Base-by-base conservation (phyloP, 2,113 vertebrate species). In the Osmerus eperlanus region DNA sequence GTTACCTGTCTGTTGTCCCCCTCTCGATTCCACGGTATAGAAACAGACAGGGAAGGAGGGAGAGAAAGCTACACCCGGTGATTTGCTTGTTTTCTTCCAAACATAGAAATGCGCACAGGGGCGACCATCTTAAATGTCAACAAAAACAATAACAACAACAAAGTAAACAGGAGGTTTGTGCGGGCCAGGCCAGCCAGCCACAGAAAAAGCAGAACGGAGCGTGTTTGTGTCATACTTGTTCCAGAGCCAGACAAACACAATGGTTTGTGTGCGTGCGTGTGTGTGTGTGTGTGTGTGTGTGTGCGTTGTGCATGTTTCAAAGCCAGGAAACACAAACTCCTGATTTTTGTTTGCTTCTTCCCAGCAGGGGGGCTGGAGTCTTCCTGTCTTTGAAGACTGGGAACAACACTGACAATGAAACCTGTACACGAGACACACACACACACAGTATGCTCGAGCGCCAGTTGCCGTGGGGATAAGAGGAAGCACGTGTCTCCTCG, bases 91-190 rank as follows among this genome's bases (percentile, higher is more conserved):
- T 59, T 16, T 53, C 16, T 56, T 23, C 6, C 60, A 15, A 59
- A 18, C 32, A 2, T 21, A 14, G 60, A 11, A 36, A 7, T 64
- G 21, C 16, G 14, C 21, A n/a, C 29, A 13, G 14, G 32, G 56
- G 55, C 51, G 71, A 53, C 53, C 32, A 70, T 59, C 74, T 59
- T 18, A 82, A 71, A 78, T 70, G 73, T 84, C 83, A 78, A 74
- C 67, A 76, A 11, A 36, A 61, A 68, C 76, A 60, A 73, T 70
- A 68, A 80, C 36, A 55, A 55, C 14, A 4, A n/a, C 54, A 55
- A 55, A 4, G 54, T 55, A 16, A 77, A 73, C 67, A 73, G 7
- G 56, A 54, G 64, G 65, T 53, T 25, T 65, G 68, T 77, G 68
- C 78, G 54, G 61, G 68, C 77, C 72, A 70, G 21, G 23, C 23